Evolutionary conservation across 2,888 invertebrate genomes (phyloP), one percentile per base, ranked within the genome.

Genomic region (Xanthostigma xanthostigma): DNA sequence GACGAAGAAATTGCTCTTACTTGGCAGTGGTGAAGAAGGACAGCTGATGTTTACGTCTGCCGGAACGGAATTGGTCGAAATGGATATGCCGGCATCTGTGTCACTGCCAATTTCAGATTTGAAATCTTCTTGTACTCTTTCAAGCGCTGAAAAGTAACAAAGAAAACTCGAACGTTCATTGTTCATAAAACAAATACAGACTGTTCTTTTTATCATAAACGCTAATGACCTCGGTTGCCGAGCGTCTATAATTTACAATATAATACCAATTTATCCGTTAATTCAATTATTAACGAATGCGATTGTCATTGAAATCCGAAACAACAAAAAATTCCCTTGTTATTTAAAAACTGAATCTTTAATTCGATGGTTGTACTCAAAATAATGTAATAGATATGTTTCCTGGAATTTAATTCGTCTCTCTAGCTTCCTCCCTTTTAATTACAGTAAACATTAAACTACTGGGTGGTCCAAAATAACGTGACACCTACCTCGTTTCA

Each of bases 401-500:
- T 27, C 27, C 27, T 36, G 46, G 43, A 40, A 36, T 13, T 41
- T 17, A n/a, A 10, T 27, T n/a, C 13, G 1, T 50, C 27, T 36
- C 17, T 14, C 11, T 46, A 44, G 35, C 27, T 27, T 27, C 27
- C 5, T 27, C 3, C 27, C 27, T 27, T 27, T 27, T 27, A 5
- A 27, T 27, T 3, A 27, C 3, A 27, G 27, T 27, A 6, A 27
- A 17, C 2, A 27, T 6, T 27, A 27, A 27, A 27, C 27, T 27
- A 27, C 27, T 27, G 27, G 27, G 27, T 41, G 13, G n/a, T n/a
- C 35, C n/a, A 50, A 43, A 38, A 17, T 17, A 42, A 52, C 41
- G 62, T 17, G 17, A 4, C 67, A 85, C 87, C 86, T 67, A 85
- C 87, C 86, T 70, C 76, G 77, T 66, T 78, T 76, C 50, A 87